Evolutionary conservation across 2,113 vertebrate genomes (phyloP), one percentile per base, ranked within the genome.

Genomic region (Oncorhynchus clarkii): DNA sequence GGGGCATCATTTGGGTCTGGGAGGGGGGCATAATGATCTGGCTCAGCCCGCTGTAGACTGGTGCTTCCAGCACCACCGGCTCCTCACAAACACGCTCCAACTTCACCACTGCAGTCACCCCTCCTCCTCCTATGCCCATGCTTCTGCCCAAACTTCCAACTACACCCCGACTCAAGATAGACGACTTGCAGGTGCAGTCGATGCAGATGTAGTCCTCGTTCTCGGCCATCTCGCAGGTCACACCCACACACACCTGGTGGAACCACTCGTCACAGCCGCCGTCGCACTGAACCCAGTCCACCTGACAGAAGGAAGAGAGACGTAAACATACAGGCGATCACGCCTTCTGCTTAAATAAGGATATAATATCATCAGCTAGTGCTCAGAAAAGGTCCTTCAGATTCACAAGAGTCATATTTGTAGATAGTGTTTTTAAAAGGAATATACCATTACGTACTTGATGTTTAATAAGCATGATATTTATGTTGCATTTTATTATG

Each of bases 221-320:
- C 90, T 99, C 98, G 0, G 98, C 98, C 97, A 99, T 99, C 90
- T 99, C 98, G 5, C 96, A 97, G 2, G 98, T 95, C 16, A 99
- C 97, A 1, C 98, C 98, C 4, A 99, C 98, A 60, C 98, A 99
- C 78, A 99, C 93, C 86, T 99, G 98, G 88, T 99, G 98, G 92
- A 99, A 99, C 98, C 98, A 99, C 86, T 98, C 96, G 45, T 99
- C 98, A 2, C 98, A 99, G 91, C 98, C 98, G 45, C 98, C 98
- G 2, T 99, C 98, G 64, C 98, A 99, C 85, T 99, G 98, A 72
- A 99, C 98, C 98, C 98, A 99, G 93, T 99, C 98, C 84, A 99
- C 98, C 98, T 99, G 95, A 71, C 39, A 45, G 87, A 20, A 6
- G 54, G 24, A 66, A 14, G 27, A 92, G 67, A 93, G 14, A 22